A percentile compares a stretch with the other conserved stretches of the same genome.
phyloP scores from a whole-genome alignment of 2,113 vertebrate species.

The Labeo rohita region DNA sequence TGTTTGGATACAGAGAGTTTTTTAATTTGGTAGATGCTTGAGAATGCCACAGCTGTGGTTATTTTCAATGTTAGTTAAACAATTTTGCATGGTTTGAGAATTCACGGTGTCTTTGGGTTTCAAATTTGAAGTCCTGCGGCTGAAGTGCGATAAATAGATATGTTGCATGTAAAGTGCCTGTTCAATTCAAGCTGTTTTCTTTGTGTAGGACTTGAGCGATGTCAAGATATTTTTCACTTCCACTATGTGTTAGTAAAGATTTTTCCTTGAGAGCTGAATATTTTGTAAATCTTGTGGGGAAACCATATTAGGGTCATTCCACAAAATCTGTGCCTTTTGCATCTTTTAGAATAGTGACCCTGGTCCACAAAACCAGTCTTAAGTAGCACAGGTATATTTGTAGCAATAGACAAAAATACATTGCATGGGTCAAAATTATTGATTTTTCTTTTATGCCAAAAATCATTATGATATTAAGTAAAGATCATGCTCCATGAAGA shows the following conservation, averaged over 20 bases:
- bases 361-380: no score
- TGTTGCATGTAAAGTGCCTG: not conserved
- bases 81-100: slow-evolving; percentile 6
- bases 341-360: no score
- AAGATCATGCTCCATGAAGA: no score
- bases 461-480: no score
- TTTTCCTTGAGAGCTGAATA: slow-evolving; percentile 10
- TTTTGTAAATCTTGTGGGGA: not conserved
- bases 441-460: no score
- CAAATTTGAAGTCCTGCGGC: not conserved
- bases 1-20: slow-evolving; percentile 2
- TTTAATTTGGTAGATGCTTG: slow-evolving; percentile 21
- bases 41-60: not conserved
- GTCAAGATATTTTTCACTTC: not conserved
- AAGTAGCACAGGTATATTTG: no score
- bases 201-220: not conserved
- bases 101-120: slow-evolving; percentile 6
- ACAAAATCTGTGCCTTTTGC: no score
- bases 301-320: not conserved
- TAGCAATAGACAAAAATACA: no score
- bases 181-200: slow-evolving; percentile 5
- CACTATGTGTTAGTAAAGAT: not conserved
- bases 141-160: not conserved
- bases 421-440: no score
- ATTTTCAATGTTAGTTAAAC: not conserved